Conservation (phyloP, 2,888 invertebrate species). For the Sthenelais limicola region DNA sequence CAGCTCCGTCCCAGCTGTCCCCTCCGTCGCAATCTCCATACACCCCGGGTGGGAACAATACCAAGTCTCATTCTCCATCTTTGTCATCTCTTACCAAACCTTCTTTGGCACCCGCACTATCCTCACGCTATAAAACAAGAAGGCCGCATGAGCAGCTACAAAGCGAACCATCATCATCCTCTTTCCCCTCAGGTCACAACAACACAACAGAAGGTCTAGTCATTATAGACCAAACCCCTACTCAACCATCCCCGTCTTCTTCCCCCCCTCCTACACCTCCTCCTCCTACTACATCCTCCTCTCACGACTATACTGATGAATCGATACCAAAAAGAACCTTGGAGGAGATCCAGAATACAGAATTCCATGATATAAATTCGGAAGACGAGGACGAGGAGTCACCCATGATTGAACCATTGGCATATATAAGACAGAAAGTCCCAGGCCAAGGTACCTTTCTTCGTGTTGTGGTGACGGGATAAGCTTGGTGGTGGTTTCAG, state of each 20-base stretch:
- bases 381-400: slow-evolving; percentile 10
- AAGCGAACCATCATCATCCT: slow-evolving; percentile 1
- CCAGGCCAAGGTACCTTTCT: slow-evolving; percentile 19
- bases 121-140: slow-evolving; percentile 13
- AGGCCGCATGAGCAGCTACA: slow-evolving; percentile 10
- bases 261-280: neutral
- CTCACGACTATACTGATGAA: neutral
- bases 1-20: too few relatives aligned
- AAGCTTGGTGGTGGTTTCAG: neutral
- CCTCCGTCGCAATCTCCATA: neutral
- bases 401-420: neutral
- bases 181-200: neutral
- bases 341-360: slow-evolving; percentile 12
- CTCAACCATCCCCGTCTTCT: slow-evolving; percentile 3
- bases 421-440: neutral
- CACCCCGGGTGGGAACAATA: neutral
- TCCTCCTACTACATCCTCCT: neutral
- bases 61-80: neutral
- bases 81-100: slow-evolving; percentile 3
- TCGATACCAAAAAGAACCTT: neutral
- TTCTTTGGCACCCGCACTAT: slow-evolving; percentile 11
- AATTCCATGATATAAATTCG: slow-evolving; percentile 13
- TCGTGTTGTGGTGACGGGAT: slow-evolving; percentile 8
- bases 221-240: neutral
- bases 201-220: neutral